Percentiles rank a stretch among this genome's conserved stretches.
phyloP scores from a whole-genome alignment of 2,888 invertebrate species.

The Ptychoptera contaminata region DNA sequence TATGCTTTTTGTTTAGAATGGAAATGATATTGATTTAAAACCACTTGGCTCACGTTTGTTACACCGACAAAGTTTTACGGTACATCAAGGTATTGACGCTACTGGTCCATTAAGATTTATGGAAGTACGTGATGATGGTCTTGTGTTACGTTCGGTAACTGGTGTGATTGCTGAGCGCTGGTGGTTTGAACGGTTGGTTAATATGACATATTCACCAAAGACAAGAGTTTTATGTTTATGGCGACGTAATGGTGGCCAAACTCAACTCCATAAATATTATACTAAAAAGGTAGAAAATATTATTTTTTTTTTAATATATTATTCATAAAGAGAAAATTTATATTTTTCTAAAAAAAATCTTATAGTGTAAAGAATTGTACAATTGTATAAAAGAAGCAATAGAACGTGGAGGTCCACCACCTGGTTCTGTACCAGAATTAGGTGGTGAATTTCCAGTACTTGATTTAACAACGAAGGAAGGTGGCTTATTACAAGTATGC shows the following conservation, averaged over 20 bases:
- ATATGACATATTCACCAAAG: constrained; percentile 99
- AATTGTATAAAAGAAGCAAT: constrained; percentile 98
- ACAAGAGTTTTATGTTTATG: constrained; percentile 94
- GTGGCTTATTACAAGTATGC: constrained; percentile 94
- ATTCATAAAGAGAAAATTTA: constrained; percentile 1
- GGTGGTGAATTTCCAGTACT: constrained; percentile 98
- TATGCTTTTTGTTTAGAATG: constrained; percentile 50
- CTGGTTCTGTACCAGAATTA: constrained; percentile 29
- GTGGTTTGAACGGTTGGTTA: constrained; percentile 98
- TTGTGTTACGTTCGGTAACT: constrained; percentile 64
- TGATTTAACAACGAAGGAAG: constrained; percentile 93
- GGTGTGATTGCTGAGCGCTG: constrained; percentile 86
- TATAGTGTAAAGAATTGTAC: constrained; percentile 91
- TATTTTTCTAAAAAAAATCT: constrained; percentile 5
- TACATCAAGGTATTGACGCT: constrained; percentile 89
- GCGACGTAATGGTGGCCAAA: constrained; percentile 87
- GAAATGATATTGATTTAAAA: constrained; percentile 94
- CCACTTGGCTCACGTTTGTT: constrained; percentile 88
- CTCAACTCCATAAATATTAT: constrained; percentile 94
- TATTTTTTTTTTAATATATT: constrained; percentile 2
- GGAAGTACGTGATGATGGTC: constrained; percentile 93
- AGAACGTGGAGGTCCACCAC: constrained; percentile 73
- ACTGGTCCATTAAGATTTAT: constrained; percentile 75
- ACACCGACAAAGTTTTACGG: constrained; percentile 95
- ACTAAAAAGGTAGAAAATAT: constrained; percentile 85